phyloP scores from a whole-genome alignment of 2,113 vertebrate species.

The Casuarius casuarius region DNA sequence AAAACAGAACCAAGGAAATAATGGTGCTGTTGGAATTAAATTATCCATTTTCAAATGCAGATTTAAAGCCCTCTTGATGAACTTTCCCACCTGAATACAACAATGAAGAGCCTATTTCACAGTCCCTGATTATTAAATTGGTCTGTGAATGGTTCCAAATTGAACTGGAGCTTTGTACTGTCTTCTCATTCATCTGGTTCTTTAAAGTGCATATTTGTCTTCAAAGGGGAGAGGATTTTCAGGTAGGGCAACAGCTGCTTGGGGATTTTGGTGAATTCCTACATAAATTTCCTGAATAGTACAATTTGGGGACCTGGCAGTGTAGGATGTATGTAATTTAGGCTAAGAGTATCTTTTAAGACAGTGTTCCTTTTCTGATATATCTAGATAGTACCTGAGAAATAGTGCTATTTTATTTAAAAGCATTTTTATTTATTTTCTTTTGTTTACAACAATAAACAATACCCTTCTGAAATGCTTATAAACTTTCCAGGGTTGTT shows the following conservation, averaged over 20 bases:
- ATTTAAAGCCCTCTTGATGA: slow-evolving; percentile 50
- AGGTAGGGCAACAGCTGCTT: not conserved
- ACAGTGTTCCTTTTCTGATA: not conserved
- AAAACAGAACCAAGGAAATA: not conserved
- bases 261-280: not conserved
- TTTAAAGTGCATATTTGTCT: not conserved
- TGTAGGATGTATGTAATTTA: not conserved
- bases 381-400: not conserved
- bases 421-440: not conserved
- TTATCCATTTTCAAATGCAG: slow-evolving; percentile 17
- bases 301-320: not conserved
- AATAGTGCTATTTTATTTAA: not conserved
- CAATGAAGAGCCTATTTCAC: slow-evolving; percentile 43
- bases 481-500: not conserved
- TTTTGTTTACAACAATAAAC: not conserved
- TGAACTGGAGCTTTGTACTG: slow-evolving; percentile 52
- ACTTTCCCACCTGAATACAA: slow-evolving; percentile 51
- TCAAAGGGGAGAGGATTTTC: not conserved
- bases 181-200: slow-evolving; percentile 16
- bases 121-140: slow-evolving; percentile 52
- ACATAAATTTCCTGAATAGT: not conserved
- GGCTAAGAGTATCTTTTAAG: not conserved
- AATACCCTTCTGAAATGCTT: not conserved
- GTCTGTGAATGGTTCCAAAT: slow-evolving; percentile 50
- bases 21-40: slow-evolving; percentile 33